Evolutionary conservation across 2,797 vertebrate genomes (phyloP), one percentile per base, ranked within the genome.

Genomic region (Cynodonichthys magdalenae): DNA sequence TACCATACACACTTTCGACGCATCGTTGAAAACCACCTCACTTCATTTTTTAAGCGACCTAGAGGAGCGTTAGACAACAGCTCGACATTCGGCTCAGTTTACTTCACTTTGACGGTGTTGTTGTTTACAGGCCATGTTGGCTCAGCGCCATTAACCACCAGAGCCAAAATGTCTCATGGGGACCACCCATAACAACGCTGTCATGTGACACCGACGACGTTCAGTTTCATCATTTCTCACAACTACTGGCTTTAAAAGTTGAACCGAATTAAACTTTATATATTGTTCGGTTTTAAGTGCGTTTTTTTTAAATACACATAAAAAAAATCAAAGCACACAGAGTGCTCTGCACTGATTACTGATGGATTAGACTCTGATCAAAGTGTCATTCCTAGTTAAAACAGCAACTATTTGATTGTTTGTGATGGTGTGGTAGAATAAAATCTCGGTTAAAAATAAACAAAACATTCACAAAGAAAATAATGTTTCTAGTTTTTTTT

Each of bases 101-200:
- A 71, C 71, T 79, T 85, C 72, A 78, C 87, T 82, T 80, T 84
- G 84, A 88, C 83, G 88, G 85, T 90, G 90, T 90, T 92, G 87
- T 90, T 92, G 90, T 92, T 92, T 90, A 90, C 88, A 86, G 81
- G 89, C 90, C 90, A 92, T 90, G 76, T 61, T 91, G 88, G 89
- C 86, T 87, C 79, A 6, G 57, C 61, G 90, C 90, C 87, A 89
- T 83, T 29, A 62, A 79, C 77, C 59, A 59, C 68, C 28, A n/a
- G 76, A 87, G 86, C 83, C 89, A 81, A 83, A 82, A 84, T 76
- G 88, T 89, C 84, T 88, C 84, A 75, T 48, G 84, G 86, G 24
- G 87, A 90, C 82, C 86, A 88, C 85, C 87, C 84, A 81, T 68
- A 78, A 75, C 72, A 68, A 49, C 46, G 1, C 28, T 65, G 81